These are phyloP conservation scores for Drepanosiphum platanoidis DNA, from an alignment of 2,888 invertebrate species.

Conservation along the genomic window DNA sequence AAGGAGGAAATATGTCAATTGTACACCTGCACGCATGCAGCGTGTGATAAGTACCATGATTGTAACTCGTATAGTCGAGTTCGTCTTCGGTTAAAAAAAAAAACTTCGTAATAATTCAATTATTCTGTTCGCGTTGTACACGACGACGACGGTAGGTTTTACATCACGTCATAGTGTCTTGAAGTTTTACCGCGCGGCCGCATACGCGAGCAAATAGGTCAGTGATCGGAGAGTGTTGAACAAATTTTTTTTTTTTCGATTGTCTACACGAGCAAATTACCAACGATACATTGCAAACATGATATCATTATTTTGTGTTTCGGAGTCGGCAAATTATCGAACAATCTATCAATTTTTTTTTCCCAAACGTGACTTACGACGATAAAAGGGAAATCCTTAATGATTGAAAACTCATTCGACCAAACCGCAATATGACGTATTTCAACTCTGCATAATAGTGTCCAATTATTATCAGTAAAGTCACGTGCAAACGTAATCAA, in stretches of 20 bases:
- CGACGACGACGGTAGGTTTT: too few species aligned
- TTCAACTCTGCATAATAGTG: background rate
- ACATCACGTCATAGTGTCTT: background rate
- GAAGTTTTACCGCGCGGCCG: background rate
- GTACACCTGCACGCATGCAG: background rate
- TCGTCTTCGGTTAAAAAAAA: background rate
- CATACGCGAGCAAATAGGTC: background rate
- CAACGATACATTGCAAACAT: background rate
- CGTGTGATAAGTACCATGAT: background rate
- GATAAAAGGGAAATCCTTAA: slow-evolving; percentile 7
- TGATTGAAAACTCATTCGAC: slow-evolving; percentile 14
- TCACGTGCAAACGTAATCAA: slow-evolving; percentile 34
- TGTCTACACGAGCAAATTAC: background rate
- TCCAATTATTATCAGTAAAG: slow-evolving; percentile 26
- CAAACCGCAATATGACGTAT: slow-evolving; percentile 11
- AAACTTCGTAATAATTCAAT: background rate
- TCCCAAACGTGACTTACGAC: slow-evolving; percentile 1
- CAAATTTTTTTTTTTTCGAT: background rate
- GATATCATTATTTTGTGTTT: slow-evolving; percentile 1
- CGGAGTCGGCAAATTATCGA: slow-evolving; percentile 15
- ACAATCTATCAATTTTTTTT: background rate
- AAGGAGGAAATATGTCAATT: background rate
- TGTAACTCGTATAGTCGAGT: background rate
- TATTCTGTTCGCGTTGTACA: background rate
- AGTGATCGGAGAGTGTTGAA: background rate